Conservation (phyloP, 1,140 invertebrate genomes). For the Bombus cullumanus region DNA sequence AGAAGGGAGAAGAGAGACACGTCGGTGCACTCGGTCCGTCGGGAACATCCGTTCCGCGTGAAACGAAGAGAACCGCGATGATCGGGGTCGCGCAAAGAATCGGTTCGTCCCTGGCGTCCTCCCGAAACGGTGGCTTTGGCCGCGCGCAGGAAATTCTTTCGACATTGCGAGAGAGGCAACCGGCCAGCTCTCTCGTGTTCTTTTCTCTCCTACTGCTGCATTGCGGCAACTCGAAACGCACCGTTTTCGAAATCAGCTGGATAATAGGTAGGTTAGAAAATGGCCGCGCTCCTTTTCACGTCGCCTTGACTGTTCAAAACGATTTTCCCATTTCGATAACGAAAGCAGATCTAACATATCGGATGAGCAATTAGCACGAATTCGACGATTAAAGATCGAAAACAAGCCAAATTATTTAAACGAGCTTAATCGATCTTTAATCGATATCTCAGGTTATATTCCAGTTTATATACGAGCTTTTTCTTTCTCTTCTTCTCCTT, state of each 20-base stretch:
- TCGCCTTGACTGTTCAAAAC: rapidly evolving
- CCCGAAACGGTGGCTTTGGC: conserved; percentile 30
- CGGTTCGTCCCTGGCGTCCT: conserved; percentile 26
- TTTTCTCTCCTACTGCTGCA: conserved; percentile 21
- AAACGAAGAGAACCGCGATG: conserved; percentile 10
- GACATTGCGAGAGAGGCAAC: conserved; percentile 30
- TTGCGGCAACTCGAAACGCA: conserved; percentile 44
- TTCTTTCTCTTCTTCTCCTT: background rate
- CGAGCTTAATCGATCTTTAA: background rate
- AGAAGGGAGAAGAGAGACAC: background rate
- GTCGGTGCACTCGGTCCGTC: background rate
- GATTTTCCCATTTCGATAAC: background rate
- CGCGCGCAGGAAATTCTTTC: conserved; percentile 48
- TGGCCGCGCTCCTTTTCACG: too few species aligned
- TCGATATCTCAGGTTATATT: background rate
- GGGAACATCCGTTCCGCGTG: conserved; percentile 6
- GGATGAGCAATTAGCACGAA: background rate
- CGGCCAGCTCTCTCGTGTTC: background rate
- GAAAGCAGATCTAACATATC: background rate
- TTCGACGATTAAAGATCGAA: background rate
- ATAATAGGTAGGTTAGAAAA: background rate
- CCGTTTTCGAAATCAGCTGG: conserved; percentile 39
- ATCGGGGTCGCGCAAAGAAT: conserved; percentile 14
- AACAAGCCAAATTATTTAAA: background rate
- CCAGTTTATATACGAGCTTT: too few species aligned